Percentiles rank a stretch among this genome's conserved stretches.
Evolutionary conservation across 2,113 vertebrate species (phyloP).

Genomic region (Sorex fumeus): DNA sequence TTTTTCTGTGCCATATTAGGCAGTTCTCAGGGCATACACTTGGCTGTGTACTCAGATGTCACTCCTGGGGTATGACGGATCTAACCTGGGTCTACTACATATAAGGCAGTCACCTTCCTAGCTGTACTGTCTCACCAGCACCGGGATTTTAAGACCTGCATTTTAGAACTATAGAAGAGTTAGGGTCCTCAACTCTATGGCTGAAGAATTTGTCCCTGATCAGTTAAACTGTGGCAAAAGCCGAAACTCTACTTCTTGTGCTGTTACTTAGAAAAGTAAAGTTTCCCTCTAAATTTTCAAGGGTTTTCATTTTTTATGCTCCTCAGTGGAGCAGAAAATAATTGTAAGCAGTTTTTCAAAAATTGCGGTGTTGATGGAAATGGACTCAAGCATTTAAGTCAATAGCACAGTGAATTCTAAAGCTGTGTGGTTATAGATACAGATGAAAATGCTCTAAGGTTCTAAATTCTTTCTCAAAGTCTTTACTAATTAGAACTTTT

Average conservation of each 20-base stretch:
- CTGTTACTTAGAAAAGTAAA: constrained; percentile 49
- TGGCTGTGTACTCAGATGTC: too few relatives aligned
- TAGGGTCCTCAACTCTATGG: background rate
- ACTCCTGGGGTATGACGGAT: too few relatives aligned
- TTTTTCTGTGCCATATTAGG: background rate
- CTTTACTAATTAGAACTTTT: background rate
- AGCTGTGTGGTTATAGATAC: background rate
- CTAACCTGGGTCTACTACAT: too few relatives aligned
- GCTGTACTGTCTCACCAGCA: too few relatives aligned
- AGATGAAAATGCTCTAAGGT: background rate
- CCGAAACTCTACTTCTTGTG: background rate
- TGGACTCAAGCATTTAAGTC: background rate
- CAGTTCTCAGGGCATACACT: too few relatives aligned
- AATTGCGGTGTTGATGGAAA: background rate
- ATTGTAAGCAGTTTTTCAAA: background rate
- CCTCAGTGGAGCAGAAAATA: constrained; percentile 11
- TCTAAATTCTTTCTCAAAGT: background rate
- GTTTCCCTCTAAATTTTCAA: constrained; percentile 15
- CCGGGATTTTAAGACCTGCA: too few relatives aligned
- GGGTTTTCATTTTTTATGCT: constrained; percentile 4
- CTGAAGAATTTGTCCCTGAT: constrained; percentile 25
- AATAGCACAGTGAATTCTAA: background rate
- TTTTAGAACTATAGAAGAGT: constrained; percentile 7
- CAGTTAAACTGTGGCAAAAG: background rate
- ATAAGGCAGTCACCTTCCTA: too few relatives aligned